Base-by-base conservation (phyloP, 2,888 invertebrate species). In the Baccha elongata region DNA sequence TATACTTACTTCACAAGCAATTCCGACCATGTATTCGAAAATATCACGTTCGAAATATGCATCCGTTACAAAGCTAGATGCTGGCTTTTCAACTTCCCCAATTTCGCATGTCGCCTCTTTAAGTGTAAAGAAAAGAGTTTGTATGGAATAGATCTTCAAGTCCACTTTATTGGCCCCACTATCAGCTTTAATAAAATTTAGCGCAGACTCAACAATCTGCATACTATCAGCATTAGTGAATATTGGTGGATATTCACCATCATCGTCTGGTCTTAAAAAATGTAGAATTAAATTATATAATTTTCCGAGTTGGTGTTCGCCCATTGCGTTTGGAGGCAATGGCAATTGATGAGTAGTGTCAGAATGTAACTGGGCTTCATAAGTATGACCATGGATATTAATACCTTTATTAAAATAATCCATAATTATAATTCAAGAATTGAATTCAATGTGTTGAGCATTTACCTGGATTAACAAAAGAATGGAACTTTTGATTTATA, bases 331-430 rank as follows among this genome's bases (percentile, higher is more conserved):
- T 1, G 90, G 88, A 3, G 92, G 91, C 21, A 90, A 79, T 0
- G 89, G 90, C 46, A 93, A 87, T 68, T 90, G 88, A 86, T 93
- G 93, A 0, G 92, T 91, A 1, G 87, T 85, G 0, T 89, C 87
- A 0, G 92, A 89, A 74, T 90, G 89, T n/a, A 90, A 86, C 52
- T 88, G 87, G 0, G 92, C 91, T 15, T 90, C 91, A 78, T 89
- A 88, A 1, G 88, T 88, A 84, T 91, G 92, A 0, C 93, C 93
- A 58, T 89, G 78, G 79, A 87, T 67, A 86, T 89, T 89, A n/a
- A 86, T 87, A 62, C 87, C 88, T n/a, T n/a, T 88, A 74, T 2
- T 5, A 35, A 35, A 8, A 15, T 35, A n/a, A 15, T 13, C 21
- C n/a, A 40, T 15, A 35, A 35, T 15, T 37, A 10, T 5, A 35